phyloP scores from a whole-genome alignment of 1,140 invertebrate species.

The Orussus abietinus region DNA sequence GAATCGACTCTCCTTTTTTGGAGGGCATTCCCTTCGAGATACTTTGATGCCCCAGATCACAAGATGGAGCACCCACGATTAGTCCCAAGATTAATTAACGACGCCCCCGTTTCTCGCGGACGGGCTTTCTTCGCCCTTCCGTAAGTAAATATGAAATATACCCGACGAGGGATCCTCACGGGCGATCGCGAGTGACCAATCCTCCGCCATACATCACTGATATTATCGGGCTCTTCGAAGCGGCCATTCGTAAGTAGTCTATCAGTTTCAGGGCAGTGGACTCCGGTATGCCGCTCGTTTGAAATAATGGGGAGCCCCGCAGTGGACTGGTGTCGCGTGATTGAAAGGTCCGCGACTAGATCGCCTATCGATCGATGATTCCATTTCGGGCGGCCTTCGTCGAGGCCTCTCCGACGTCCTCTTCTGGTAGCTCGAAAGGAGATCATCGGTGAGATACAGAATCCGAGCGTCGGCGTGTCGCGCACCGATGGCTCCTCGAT shows the following conservation, averaged over 20 bases:
- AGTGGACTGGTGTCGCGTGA: conserved; percentile 9
- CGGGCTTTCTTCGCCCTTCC: not conserved
- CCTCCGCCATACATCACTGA: conserved; percentile 24
- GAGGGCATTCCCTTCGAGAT: too few species aligned
- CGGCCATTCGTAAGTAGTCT: not conserved
- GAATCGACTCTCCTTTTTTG: too few species aligned
- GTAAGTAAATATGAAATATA: too few species aligned
- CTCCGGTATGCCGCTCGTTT: conserved; percentile 5
- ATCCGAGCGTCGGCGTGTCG: too few species aligned
- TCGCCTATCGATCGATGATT: conserved; percentile 11
- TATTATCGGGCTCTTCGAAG: conserved; percentile 19
- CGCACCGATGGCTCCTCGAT: too few species aligned
- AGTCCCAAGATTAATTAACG: too few species aligned
- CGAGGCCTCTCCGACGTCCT: too few species aligned
- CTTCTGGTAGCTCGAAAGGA: too few species aligned
- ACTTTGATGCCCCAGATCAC: too few species aligned
- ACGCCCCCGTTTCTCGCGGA: not conserved
- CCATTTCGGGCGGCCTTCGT: conserved; percentile 7
- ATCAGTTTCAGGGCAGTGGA: not conserved
- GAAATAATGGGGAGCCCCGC: conserved; percentile 10
- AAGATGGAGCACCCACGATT: too few species aligned
- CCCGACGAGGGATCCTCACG: not conserved
- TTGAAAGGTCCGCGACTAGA: conserved; percentile 8
- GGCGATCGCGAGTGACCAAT: conserved; percentile 15
- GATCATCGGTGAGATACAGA: too few species aligned